Percentiles rank a stretch among this genome's conserved stretches.
phyloP scores from a whole-genome alignment of 2,113 vertebrate species.

The Cinclus mexicanus region DNA sequence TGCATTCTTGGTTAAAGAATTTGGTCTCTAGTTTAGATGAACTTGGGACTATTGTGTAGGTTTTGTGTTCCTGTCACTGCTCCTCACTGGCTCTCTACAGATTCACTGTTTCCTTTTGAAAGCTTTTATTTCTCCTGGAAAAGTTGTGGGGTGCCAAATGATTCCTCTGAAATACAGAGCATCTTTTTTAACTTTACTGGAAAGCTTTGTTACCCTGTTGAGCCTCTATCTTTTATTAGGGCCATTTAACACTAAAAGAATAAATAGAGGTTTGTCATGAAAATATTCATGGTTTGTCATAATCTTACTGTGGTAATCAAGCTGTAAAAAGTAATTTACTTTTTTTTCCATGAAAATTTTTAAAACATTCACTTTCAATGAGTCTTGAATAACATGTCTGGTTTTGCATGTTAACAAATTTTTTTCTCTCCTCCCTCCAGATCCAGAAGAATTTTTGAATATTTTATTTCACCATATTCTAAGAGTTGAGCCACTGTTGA shows the following conservation, averaged over 20 bases:
- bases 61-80: neutral
- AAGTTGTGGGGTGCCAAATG: neutral
- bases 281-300: neutral
- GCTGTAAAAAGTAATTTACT: neutral
- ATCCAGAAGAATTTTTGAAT: conserved; percentile 98
- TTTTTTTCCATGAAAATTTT: neutral
- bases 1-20: neutral
- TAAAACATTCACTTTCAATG: neutral
- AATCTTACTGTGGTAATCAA: neutral
- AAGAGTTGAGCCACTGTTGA: conserved; percentile 94
- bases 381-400: neutral
- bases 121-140: neutral
- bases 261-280: neutral
- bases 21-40: neutral
- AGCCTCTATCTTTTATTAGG: neutral
- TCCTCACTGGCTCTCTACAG: neutral
- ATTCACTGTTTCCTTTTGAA: neutral
- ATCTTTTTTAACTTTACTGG: neutral
- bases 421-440: conserved; percentile 61
- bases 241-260: neutral
- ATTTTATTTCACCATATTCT: conserved; percentile 98
- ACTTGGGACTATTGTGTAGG: neutral
- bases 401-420: neutral
- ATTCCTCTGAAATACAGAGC: neutral
- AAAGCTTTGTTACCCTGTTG: neutral